Evolutionary conservation across 1,140 invertebrate genomes (phyloP).

Genomic region (Oreohelix idahoensis): DNA sequence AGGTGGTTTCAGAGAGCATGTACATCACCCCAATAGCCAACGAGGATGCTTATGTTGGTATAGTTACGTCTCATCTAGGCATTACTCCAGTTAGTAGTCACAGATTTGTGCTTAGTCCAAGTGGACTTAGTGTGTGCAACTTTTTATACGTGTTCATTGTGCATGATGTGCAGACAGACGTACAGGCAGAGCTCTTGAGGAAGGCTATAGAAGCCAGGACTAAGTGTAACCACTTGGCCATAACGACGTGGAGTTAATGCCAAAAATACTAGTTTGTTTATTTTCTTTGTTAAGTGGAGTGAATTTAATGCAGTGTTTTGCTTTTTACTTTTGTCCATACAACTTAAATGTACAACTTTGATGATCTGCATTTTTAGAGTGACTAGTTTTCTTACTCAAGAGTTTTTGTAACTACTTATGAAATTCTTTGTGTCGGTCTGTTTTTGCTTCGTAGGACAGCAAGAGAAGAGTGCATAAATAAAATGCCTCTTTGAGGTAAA

Average conservation of each 20-base stretch:
- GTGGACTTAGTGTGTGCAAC: conserved; percentile 59
- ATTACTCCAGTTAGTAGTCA: conserved; percentile 50
- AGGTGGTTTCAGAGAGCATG: conserved; percentile 49
- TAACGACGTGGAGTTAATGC: conserved; percentile 46
- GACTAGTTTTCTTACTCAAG: too few relatives aligned
- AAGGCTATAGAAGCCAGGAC: conserved; percentile 49
- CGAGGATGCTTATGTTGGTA: conserved; percentile 65
- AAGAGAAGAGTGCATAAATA: too few relatives aligned
- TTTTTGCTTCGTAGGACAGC: too few relatives aligned
- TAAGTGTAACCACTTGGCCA: conserved; percentile 42
- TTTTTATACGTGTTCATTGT: conserved; percentile 59
- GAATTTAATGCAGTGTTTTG: too few relatives aligned
- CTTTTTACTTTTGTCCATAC: too few relatives aligned
- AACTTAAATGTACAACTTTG: too few relatives aligned
- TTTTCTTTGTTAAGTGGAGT: neutral
- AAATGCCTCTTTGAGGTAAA: too few relatives aligned
- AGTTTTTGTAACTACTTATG: too few relatives aligned
- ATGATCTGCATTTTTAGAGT: too few relatives aligned
- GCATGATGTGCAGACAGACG: conserved; percentile 49
- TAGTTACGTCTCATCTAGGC: conserved; percentile 50
- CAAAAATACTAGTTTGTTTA: too few relatives aligned
- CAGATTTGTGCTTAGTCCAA: conserved; percentile 54
- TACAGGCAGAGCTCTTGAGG: conserved; percentile 46
- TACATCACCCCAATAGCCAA: conserved; percentile 57
- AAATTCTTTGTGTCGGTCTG: too few relatives aligned